phyloP scores from a whole-genome alignment of 2,888 invertebrate genomes.

The Actias luna region DNA sequence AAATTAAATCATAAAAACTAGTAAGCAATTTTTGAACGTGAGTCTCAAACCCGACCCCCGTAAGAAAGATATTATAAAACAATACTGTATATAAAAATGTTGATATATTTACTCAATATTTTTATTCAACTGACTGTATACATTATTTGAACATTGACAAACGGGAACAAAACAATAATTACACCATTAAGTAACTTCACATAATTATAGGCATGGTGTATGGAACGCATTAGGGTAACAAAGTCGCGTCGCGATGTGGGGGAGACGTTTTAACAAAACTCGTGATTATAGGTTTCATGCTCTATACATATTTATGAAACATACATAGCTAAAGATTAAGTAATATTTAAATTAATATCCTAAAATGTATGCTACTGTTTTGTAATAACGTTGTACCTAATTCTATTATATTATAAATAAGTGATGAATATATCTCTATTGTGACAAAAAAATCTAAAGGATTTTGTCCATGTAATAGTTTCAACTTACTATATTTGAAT shows the following conservation, averaged over 20 bases:
- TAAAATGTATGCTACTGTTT: neutral
- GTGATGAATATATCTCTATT: too few relatives aligned
- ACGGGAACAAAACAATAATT: slow-evolving; percentile 71
- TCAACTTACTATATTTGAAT: neutral
- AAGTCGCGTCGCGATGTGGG: slow-evolving; percentile 42
- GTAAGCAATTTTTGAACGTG: too few relatives aligned
- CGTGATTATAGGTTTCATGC: slow-evolving; percentile 20
- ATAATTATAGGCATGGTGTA: slow-evolving; percentile 64
- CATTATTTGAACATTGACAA: slow-evolving; percentile 54
- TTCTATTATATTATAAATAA: too few relatives aligned
- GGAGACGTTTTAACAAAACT: slow-evolving; percentile 38
- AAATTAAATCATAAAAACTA: too few relatives aligned
- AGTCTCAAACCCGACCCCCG: neutral
- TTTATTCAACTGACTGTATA: slow-evolving; percentile 48
- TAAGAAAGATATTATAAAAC: neutral
- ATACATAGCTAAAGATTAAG: slow-evolving; percentile 5
- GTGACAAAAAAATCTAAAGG: too few relatives aligned
- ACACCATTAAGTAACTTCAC: slow-evolving; percentile 66
- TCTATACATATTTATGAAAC: slow-evolving; percentile 14
- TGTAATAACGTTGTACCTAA: too few relatives aligned
- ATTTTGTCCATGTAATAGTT: too few relatives aligned
- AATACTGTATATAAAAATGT: neutral
- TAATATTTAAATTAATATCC: neutral
- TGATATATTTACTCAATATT: slow-evolving; percentile 3
- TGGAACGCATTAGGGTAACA: slow-evolving; percentile 69